These are phyloP conservation scores for Synergus japonicus DNA, from an alignment of 2,888 invertebrate species.

Conservation along the genomic window DNA sequence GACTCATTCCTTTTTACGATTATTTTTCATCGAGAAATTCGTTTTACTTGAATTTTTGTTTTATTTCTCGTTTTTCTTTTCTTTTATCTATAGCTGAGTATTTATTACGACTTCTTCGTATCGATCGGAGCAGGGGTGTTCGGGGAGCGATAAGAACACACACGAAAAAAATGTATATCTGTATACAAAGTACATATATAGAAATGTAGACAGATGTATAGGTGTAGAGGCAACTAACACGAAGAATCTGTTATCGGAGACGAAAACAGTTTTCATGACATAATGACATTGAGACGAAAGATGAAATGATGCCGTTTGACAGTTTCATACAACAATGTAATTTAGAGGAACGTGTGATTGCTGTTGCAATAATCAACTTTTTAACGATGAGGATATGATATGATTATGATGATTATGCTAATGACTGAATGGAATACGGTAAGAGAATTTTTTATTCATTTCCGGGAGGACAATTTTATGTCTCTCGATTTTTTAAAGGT, in stretches of 20 bases:
- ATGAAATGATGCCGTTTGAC: conserved; percentile 14
- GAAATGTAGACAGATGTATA: conserved; percentile 22
- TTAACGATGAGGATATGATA: conserved; percentile 52
- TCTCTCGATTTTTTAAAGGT: background rate
- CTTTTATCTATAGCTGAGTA: background rate
- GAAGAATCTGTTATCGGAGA: background rate
- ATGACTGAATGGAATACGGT: conserved; percentile 59
- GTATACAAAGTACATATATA: background rate
- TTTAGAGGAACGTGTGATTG: conserved; percentile 25
- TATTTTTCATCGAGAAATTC: background rate
- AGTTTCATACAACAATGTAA: conserved; percentile 21
- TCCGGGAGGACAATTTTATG: conserved; percentile 26
- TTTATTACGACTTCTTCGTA: conserved; percentile 5
- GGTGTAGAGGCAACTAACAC: conserved; percentile 13
- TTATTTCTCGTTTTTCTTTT: background rate
- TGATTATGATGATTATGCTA: conserved; percentile 55
- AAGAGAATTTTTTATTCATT: conserved; percentile 64
- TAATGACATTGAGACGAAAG: conserved; percentile 19
- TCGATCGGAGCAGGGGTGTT: conserved; percentile 30
- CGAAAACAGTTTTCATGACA: conserved; percentile 1
- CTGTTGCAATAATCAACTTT: conserved; percentile 22
- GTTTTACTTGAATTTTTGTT: background rate
- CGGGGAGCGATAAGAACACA: conserved; percentile 38
- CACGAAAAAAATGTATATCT: conserved; percentile 6
- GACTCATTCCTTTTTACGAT: conserved; percentile 11